Conservation (phyloP, 2,888 invertebrate genomes). For the Cataglyphis livida region DNA sequence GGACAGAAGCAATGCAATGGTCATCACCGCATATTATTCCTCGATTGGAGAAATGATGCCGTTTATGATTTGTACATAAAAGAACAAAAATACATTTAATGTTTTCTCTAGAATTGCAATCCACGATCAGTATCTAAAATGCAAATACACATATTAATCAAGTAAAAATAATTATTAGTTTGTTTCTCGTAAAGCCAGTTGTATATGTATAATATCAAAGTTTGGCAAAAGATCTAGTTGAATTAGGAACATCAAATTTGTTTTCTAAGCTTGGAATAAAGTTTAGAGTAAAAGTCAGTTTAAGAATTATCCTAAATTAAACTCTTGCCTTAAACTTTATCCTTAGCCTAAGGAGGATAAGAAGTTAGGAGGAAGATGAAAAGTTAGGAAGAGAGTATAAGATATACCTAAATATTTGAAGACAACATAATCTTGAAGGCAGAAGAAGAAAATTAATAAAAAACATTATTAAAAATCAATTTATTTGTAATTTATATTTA, state of each 20-base stretch:
- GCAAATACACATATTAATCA: neutral
- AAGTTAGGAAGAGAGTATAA: neutral
- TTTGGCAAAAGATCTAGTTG: neutral
- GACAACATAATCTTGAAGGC: neutral
- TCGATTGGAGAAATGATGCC: neutral
- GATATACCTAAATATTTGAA: neutral
- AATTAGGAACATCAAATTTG: neutral
- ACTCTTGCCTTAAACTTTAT: conserved; percentile 2
- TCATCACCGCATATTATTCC: conserved; percentile 18
- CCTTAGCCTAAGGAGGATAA: neutral
- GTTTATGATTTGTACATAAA: neutral
- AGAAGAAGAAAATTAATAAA: neutral
- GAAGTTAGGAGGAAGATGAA: neutral
- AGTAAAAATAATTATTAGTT: neutral
- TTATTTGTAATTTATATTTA: neutral
- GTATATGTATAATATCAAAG: neutral
- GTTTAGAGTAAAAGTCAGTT: neutral
- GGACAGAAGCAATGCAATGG: conserved; percentile 36
- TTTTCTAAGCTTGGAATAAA: neutral
- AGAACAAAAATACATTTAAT: neutral
- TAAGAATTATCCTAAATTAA: conserved; percentile 4
- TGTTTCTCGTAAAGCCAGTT: neutral
- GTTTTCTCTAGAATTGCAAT: neutral
- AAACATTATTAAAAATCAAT: neutral
- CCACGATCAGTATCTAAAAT: neutral